Conservation (phyloP, 2,888 invertebrate genomes). For the Dolichomitus sp. region DNA sequence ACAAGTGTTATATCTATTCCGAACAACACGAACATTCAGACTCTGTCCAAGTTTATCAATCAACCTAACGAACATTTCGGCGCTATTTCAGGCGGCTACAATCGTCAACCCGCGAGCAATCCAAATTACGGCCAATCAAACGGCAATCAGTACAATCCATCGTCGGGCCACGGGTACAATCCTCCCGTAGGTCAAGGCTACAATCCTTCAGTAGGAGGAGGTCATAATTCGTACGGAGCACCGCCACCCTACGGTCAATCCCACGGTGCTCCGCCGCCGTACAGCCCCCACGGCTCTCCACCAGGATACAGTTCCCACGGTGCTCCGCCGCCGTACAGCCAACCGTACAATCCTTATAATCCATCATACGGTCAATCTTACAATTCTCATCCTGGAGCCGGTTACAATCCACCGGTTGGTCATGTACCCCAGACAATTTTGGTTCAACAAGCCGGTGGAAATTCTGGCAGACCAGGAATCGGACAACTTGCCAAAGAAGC, state of each 20-base stretch:
- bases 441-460: constrained; percentile 70
- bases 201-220: constrained; percentile 67
- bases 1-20: too few species aligned
- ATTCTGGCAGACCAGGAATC: constrained; percentile 80
- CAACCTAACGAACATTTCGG: background rate
- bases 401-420: constrained; percentile 74
- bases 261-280: constrained; percentile 50
- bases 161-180: constrained; percentile 73
- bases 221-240: constrained; percentile 59
- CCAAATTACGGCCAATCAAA: constrained; percentile 63
- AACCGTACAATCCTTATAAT: constrained; percentile 71
- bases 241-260: constrained; percentile 69
- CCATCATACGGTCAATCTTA: constrained; percentile 67
- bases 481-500: constrained; percentile 85
- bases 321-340: constrained; percentile 69
- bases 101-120: constrained; percentile 72
- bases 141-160: constrained; percentile 67
- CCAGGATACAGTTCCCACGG: constrained; percentile 68
- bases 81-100: constrained; percentile 73
- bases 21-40: background rate
- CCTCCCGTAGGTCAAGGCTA: constrained; percentile 72
- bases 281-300: constrained; percentile 57
- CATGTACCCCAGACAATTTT: constrained; percentile 79
- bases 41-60: background rate
- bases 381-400: constrained; percentile 63